Evolutionary conservation across 2,113 vertebrate species (phyloP), one percentile per base, ranked within the genome.

Genomic region (Chelonoidis abingdonii): DNA sequence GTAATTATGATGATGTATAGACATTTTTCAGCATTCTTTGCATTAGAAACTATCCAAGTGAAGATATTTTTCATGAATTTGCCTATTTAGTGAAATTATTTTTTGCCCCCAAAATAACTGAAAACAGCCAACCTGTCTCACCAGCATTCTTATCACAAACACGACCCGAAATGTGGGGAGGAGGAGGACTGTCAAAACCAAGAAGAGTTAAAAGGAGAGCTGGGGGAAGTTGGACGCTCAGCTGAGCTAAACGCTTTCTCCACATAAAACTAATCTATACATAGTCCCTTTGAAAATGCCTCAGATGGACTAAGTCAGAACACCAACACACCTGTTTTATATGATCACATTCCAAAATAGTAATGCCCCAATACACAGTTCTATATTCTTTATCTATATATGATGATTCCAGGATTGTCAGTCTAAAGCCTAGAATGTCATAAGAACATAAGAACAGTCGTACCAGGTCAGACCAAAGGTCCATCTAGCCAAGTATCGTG

Each of bases 41-140:
- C 6, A 44, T 89, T 1, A 0, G 80, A 53, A 85, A 3, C 44
- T 87, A 56, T 52, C 24, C 80, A 5, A 81, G 6, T 29, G 57
- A 87, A 94, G 90, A 75, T 38, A 91, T 25, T 83, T 93, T 83
- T 94, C 65, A 83, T 57, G 6, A 93, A 35, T 8, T 22, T 93
- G 92, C 84, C 53, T 93, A 9, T 35, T 94, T 50, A 62, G 29
- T 62, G 80, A 93, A 94, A 72, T 47, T 1, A 1, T 2, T 90
- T 94, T 94, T 91, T 84, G 9, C 10, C 62, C 25, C 49, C 76
- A 41, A 91, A 93, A 82, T 88, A 25, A 17, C 56, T 41, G 22
- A 94, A 50, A 91, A 85, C 9, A 72, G 21, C n/a, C 91, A n/a
- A 47, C 19, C 5, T 10, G 41, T 10, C 44, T 62, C 56, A 54